Conservation (phyloP, 2,113 vertebrate genomes). For the Macrotus californicus region DNA sequence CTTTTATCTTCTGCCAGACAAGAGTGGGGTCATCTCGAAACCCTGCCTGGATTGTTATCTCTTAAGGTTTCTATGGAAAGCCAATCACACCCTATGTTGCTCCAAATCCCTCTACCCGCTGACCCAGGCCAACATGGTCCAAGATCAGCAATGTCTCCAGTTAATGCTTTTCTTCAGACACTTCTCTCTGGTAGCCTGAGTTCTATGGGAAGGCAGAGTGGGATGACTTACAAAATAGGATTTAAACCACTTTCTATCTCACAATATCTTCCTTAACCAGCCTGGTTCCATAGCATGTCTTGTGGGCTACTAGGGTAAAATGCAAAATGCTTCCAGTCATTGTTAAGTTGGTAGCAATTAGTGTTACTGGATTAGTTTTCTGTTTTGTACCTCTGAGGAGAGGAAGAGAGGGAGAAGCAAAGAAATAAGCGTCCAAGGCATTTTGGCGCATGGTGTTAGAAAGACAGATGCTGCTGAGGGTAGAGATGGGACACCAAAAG, state of each 20-base stretch:
- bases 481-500: neutral
- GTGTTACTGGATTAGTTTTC: neutral
- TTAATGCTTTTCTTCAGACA: neutral
- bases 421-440: neutral
- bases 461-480: neutral
- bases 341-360: neutral
- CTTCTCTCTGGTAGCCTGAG: neutral
- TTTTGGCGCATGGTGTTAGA: neutral
- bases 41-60: neutral
- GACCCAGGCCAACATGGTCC: neutral
- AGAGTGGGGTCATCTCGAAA: neutral
- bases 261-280: neutral
- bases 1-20: neutral
- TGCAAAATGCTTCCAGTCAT: neutral
- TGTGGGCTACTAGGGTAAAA: neutral
- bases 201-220: neutral
- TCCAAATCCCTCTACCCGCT: neutral
- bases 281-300: neutral
- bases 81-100: neutral
- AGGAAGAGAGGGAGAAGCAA: neutral
- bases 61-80: neutral
- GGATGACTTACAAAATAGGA: neutral
- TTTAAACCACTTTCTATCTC: slow-evolving; percentile 8
- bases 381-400: neutral
- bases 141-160: neutral